A percentile compares a stretch with the other conserved stretches of the same genome.
phyloP scores from a whole-genome alignment of 2,888 invertebrate species.

The Lasius platythorax region DNA sequence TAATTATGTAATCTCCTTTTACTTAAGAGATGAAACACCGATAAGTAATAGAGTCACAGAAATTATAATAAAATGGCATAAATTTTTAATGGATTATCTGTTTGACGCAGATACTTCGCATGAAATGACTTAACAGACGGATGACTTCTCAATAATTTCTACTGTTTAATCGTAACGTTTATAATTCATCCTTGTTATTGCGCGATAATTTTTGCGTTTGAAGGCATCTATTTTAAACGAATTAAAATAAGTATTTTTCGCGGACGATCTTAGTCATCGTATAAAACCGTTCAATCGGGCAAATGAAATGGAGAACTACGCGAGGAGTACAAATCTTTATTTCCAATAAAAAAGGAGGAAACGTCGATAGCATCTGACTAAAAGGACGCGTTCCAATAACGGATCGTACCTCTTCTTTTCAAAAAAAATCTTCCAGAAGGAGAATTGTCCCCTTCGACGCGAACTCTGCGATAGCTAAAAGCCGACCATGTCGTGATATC shows the following conservation, averaged over 20 bases:
- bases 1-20: not conserved
- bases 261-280: not conserved
- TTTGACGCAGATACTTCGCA: not conserved
- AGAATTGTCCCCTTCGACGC: constrained; percentile 30
- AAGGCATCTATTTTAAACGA: not conserved
- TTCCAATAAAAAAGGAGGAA: constrained; percentile 41
- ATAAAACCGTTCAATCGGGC: not conserved
- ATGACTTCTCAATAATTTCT: not conserved
- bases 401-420: constrained; percentile 39
- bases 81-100: not conserved
- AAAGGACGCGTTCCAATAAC: constrained; percentile 60
- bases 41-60: not conserved
- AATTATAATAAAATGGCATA: not conserved
- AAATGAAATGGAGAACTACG: constrained; percentile 23
- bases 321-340: constrained; percentile 45
- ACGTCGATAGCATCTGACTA: constrained; percentile 50
- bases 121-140: not conserved
- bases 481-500: constrained; percentile 29
- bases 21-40: not conserved
- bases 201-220: not conserved
- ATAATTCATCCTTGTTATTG: not conserved
- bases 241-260: constrained; percentile 7
- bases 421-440: constrained; percentile 3
- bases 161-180: not conserved
- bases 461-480: constrained; percentile 37